A percentile compares a stretch with the other conserved stretches of the same genome.
These are phyloP conservation scores for Dasysyrphus tricinctus DNA, from an alignment of 2,888 invertebrate genomes.

Conservation along the genomic window DNA sequence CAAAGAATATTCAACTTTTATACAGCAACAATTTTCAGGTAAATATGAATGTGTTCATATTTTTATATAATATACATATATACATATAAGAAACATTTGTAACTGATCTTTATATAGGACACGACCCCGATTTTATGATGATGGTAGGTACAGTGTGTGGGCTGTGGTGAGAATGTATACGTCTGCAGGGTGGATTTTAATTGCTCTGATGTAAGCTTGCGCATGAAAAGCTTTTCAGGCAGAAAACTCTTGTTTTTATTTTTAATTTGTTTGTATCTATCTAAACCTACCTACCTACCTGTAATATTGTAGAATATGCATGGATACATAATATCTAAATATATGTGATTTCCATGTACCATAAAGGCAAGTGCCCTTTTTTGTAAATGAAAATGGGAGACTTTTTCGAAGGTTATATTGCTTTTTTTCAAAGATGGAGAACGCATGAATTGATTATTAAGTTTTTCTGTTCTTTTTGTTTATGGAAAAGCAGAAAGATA, in stretches of 20 bases:
- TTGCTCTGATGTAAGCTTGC: constrained; percentile 66
- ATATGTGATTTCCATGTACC: neutral
- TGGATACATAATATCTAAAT: constrained; percentile 17
- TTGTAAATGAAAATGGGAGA: constrained; percentile 1
- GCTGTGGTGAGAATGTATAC: neutral
- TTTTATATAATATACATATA: neutral
- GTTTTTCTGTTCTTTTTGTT: neutral
- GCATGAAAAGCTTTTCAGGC: constrained; percentile 62
- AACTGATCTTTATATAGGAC: constrained; percentile 71
- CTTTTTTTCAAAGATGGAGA: constrained; percentile 12
- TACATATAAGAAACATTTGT: constrained; percentile 64
- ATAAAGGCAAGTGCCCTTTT: constrained; percentile 37
- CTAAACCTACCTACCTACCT: neutral
- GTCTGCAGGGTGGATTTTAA: constrained; percentile 60
- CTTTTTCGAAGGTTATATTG: constrained; percentile 25
- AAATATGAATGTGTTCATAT: constrained; percentile 20
- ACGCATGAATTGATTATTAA: constrained; percentile 4
- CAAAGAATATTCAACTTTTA: constrained; percentile 49
- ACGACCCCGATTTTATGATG: constrained; percentile 66
- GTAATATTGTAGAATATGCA: constrained; percentile 6
- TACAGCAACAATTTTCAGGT: constrained; percentile 57
- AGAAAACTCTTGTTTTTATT: neutral
- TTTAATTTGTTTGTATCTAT: constrained; percentile 32
- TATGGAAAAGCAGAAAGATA: neutral
- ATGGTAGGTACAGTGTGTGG: constrained; percentile 10